Evolutionary conservation across 1,140 invertebrate genomes (phyloP).

Genomic region (Drosophila suzukii): DNA sequence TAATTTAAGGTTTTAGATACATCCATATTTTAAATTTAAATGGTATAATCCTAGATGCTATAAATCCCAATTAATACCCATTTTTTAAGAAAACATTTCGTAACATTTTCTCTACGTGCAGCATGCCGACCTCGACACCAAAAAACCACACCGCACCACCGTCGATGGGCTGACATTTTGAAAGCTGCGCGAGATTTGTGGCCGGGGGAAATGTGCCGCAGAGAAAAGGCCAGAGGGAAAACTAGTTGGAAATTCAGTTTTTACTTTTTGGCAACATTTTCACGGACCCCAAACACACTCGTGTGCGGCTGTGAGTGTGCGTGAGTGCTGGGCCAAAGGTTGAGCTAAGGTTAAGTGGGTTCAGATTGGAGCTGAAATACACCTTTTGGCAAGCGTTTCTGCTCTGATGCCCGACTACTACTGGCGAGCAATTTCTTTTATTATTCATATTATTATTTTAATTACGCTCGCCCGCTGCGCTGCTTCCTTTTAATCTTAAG

Average conservation of each 20-base stretch:
- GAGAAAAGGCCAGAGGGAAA: constrained; percentile 24
- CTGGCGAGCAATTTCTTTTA: constrained; percentile 61
- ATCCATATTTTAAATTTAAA: no score
- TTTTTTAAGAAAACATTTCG: no score
- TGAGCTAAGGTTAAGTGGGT: constrained; percentile 55
- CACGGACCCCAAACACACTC: constrained; percentile 20
- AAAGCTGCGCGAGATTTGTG: constrained; percentile 53
- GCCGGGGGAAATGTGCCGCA: constrained; percentile 27
- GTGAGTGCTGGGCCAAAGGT: constrained; percentile 46
- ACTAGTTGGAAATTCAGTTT: constrained; percentile 36
- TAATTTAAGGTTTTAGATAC: no score
- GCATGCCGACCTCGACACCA: constrained; percentile 50
- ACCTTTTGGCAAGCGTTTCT: constrained; percentile 65
- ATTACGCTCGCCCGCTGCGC: constrained; percentile 64
- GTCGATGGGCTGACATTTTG: constrained; percentile 47
- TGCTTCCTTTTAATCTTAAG: constrained; percentile 71
- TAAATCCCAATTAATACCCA: no score
- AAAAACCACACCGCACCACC: constrained; percentile 12
- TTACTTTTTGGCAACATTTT: constrained; percentile 39
- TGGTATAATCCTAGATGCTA: no score
- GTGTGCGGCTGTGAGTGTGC: background rate
- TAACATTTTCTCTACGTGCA: constrained; percentile 2
- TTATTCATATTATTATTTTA: constrained; percentile 73
- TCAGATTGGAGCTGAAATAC: constrained; percentile 36
- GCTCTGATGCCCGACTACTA: constrained; percentile 39